A percentile compares a stretch with the other conserved stretches of the same genome.
Evolutionary conservation across 64 coral and sea anemone species (phyloP).

Genomic region (Trachythela sp.): DNA sequence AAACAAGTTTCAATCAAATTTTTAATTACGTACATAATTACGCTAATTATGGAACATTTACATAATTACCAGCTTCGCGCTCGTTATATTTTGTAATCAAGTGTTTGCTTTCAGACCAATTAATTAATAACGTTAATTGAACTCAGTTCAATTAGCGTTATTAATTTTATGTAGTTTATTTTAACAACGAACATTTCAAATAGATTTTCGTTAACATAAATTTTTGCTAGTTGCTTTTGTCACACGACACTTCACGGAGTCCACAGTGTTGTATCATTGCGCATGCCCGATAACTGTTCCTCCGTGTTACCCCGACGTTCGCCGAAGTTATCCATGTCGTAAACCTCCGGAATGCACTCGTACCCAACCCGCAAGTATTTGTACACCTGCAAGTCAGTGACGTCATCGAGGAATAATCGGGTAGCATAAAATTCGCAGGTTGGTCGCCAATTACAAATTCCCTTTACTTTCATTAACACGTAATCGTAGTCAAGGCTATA

Average conservation of each 20-base stretch:
- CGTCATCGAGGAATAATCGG: not conserved
- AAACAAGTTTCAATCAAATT: no score
- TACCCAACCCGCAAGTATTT: not conserved
- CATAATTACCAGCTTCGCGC: no score
- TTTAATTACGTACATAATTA: no score
- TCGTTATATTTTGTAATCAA: no score
- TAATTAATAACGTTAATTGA: no score
- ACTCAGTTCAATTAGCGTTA: no score
- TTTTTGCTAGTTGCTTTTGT: not conserved
- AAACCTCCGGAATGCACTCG: not conserved
- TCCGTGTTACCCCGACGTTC: not conserved
- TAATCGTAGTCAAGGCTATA: not conserved
- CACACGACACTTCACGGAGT: not conserved
- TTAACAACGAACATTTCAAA: no score
- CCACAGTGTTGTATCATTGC: not conserved
- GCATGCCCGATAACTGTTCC: no score
- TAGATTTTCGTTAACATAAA: no score
- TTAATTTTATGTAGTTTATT: no score
- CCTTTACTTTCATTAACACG: not conserved
- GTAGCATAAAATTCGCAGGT: not conserved
- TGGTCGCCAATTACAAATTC: not conserved
- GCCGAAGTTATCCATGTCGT: not conserved
- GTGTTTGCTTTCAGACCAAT: no score
- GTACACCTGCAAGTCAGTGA: not conserved
- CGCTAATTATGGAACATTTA: no score